These are phyloP conservation scores for Oreochromis aureus DNA, from an alignment of 2,113 vertebrate species.

Conservation along the genomic window DNA sequence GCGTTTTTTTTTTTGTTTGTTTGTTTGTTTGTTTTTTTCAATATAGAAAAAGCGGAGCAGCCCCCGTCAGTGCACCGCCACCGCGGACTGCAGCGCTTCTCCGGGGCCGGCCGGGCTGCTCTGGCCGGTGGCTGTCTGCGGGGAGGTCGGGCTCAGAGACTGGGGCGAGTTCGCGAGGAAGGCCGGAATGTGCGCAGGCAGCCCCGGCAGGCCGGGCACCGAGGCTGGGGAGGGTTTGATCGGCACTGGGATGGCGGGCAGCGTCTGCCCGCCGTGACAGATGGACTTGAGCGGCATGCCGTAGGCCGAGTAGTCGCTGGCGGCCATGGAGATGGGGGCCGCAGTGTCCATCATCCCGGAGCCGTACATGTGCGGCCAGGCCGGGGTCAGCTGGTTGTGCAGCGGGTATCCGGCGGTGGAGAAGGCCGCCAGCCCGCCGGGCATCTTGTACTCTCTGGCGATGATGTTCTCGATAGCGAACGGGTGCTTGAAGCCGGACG, in stretches of 20 bases:
- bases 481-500: slow-evolving; percentile 91
- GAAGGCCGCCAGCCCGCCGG: slow-evolving; percentile 84
- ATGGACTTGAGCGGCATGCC: slow-evolving; percentile 85
- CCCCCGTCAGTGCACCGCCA: slow-evolving; percentile 82
- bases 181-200: slow-evolving; percentile 78
- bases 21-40: neutral
- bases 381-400: slow-evolving; percentile 79
- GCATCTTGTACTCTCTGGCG: slow-evolving; percentile 90
- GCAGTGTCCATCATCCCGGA: slow-evolving; percentile 81
- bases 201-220: slow-evolving; percentile 70
- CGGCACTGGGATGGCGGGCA: slow-evolving; percentile 91
- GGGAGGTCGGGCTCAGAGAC: slow-evolving; percentile 84
- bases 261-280: slow-evolving; percentile 82
- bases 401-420: slow-evolving; percentile 81
- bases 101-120: slow-evolving; percentile 84
- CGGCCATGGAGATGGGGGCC: slow-evolving; percentile 76
- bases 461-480: slow-evolving; percentile 97
- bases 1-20: neutral
- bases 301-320: slow-evolving; percentile 81
- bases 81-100: slow-evolving; percentile 80
- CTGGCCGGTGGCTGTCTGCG: slow-evolving; percentile 82
- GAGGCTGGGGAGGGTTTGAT: slow-evolving; percentile 84
- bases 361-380: slow-evolving; percentile 87
- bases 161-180: slow-evolving; percentile 83
- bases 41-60: neutral